Conservation (phyloP, 2,888 invertebrate species). For the Eupithecia vulgata region DNA sequence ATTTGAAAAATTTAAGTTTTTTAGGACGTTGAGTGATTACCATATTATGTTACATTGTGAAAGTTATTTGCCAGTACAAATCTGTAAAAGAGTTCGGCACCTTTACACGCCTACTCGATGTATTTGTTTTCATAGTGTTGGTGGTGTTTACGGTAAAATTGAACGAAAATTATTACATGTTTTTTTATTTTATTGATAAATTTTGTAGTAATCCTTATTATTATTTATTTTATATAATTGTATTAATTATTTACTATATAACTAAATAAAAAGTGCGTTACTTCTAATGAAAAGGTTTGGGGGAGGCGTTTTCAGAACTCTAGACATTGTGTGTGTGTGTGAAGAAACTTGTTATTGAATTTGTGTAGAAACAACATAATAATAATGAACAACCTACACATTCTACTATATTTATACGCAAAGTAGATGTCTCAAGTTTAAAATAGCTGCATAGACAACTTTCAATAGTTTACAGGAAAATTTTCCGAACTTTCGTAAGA, state of each 20-base stretch:
- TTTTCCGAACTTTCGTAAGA: background rate
- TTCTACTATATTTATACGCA: background rate
- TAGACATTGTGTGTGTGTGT: too few species aligned
- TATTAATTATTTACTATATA: too few species aligned
- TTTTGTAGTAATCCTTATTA: too few species aligned
- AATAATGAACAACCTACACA: background rate
- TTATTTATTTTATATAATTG: too few species aligned
- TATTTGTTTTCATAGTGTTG: too few species aligned
- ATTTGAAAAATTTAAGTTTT: background rate
- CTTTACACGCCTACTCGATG: too few species aligned
- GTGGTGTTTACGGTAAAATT: too few species aligned
- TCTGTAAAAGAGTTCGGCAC: background rate
- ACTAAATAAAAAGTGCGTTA: too few species aligned
- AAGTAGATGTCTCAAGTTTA: background rate
- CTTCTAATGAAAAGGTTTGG: too few species aligned
- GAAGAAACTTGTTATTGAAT: background rate
- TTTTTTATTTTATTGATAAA: too few species aligned
- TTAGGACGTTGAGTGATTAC: background rate
- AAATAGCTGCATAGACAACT: conserved; percentile 11
- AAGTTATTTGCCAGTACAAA: background rate
- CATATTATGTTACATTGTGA: background rate
- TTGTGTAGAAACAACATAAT: background rate
- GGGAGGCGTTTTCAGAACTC: too few species aligned
- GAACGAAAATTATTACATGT: too few species aligned
- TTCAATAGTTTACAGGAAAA: conserved; percentile 10